Conservation (phyloP, 2,797 vertebrate species). For the Tokudaia tokunoshimensis region DNA sequence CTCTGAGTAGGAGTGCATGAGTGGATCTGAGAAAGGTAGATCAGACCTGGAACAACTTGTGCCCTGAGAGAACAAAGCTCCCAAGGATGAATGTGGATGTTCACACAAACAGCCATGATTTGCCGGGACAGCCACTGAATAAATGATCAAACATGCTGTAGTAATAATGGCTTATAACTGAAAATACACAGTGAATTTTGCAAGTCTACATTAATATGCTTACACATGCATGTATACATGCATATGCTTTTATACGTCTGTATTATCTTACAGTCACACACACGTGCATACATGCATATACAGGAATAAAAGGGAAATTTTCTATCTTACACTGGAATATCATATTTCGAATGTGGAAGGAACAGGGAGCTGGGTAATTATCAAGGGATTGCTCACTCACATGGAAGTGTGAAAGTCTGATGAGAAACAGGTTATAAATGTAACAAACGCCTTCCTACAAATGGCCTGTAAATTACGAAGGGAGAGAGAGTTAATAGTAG, state of each 20-base stretch:
- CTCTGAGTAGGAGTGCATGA: background rate
- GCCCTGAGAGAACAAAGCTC: background rate
- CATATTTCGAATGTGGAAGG: background rate
- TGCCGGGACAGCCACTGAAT: too few species aligned
- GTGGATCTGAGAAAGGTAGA: background rate
- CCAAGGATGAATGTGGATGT: background rate
- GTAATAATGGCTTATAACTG: background rate
- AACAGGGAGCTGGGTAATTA: background rate
- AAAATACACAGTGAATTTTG: background rate
- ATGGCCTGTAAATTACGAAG: background rate
- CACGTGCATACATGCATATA: too few species aligned
- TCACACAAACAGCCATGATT: too few species aligned
- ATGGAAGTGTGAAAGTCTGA: background rate
- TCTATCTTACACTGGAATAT: too few species aligned
- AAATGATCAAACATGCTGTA: background rate
- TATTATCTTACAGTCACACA: accelerated
- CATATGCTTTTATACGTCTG: background rate
- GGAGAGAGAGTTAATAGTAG: accelerated
- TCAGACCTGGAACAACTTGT: background rate
- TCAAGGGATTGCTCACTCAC: background rate
- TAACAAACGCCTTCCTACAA: background rate
- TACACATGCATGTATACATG: accelerated
- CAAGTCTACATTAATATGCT: background rate
- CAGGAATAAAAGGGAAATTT: background rate
- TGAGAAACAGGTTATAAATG: background rate